Evolutionary conservation across 1,140 invertebrate species (phyloP).

Genomic region (Cryptotermes secundus): DNA sequence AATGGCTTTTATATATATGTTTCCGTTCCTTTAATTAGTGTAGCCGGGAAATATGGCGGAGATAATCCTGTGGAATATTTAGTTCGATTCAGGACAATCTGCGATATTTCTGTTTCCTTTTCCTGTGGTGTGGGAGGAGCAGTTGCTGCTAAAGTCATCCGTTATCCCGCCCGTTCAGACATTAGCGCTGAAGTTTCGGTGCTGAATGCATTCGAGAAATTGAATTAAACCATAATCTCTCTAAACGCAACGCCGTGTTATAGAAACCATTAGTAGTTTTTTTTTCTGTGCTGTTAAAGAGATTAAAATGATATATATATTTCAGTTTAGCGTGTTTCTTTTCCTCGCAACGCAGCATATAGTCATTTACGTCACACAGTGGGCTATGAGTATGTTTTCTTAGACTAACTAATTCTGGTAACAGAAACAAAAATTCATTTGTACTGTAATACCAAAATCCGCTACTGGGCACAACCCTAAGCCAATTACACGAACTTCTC

Average conservation of each 20-base stretch:
- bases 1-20: slow-evolving; percentile 18
- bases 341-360: too few species aligned
- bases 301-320: too few species aligned
- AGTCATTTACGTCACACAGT: too few species aligned
- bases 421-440: too few species aligned
- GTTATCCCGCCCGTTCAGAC: neutral
- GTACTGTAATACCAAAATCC: too few species aligned
- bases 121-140: neutral
- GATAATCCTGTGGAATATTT: neutral
- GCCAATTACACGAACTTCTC: too few species aligned
- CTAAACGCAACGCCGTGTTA: neutral
- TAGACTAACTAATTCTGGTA: too few species aligned
- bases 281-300: too few species aligned
- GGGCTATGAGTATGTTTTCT: too few species aligned
- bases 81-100: neutral
- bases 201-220: neutral
- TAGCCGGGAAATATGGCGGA: neutral
- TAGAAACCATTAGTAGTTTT: too few species aligned
- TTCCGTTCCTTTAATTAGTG: neutral
- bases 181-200: neutral
- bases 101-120: slow-evolving; percentile 15
- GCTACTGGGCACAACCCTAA: too few species aligned
- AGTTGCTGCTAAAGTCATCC: neutral
- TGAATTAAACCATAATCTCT: neutral
- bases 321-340: too few species aligned